Evolutionary conservation across 2,888 invertebrate species (phyloP), one percentile per base, ranked within the genome.

Genomic region (Gymnoscelis rufifasciata): DNA sequence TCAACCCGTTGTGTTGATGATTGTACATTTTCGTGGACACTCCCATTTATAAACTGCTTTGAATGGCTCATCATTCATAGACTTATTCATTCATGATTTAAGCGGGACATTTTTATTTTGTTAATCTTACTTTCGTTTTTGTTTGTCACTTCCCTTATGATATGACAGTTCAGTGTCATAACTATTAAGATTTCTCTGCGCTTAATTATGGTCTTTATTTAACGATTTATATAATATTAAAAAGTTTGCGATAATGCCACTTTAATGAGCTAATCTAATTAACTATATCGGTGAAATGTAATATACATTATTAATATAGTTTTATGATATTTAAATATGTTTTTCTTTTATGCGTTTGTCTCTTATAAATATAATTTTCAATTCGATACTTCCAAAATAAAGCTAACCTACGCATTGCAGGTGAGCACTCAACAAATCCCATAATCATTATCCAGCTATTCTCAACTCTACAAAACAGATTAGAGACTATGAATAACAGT

Each of bases 1-100:
- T 69, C 61, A 71, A 71, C 64, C 66, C 67, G 68, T 73, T 66
- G 60, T 76, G 79, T 70, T 74, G 78, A 83, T 83, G 86, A 84
- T 78, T 86, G 70, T 78, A 78, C 83, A 74, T 60, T 74, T 79
- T 67, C 75, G 67, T 73, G 62, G 74, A 68, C 81, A 75, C 84
- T 74, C 81, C 81, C 74, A 74, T 71, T 67, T 62, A 65, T 66
- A 66, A 66, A 66, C 62, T 66, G 60, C 49, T 59, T 55, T 75
- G 68, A 67, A 72, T 73, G 64, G 80, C 76, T 78, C 77, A 78
- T 74, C 71, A 62, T 71, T 73, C 71, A 66, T 69, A 68, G 61
- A 59, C 59, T 40, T 41, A 58, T 58, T 59, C 60, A 60, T 63
- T 63, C 62, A 63, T 56, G 52, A 52, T 54, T 54, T 52, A 52